Evolutionary conservation across 2,888 invertebrate genomes (phyloP), one percentile per base, ranked within the genome.

Genomic region (Cephus spinipes): DNA sequence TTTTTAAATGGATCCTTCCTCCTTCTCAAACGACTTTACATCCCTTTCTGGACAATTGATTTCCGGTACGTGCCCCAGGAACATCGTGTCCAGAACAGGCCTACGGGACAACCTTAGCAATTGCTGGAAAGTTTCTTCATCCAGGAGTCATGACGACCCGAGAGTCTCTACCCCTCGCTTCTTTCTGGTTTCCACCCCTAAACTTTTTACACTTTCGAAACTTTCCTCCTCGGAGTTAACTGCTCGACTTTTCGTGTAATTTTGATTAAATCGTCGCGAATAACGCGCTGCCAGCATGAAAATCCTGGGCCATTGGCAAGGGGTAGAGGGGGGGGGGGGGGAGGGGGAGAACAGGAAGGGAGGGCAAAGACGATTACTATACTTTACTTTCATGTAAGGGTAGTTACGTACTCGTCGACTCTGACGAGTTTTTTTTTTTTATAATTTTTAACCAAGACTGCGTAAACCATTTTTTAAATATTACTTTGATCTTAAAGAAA

Each of bases 251-350:
- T 68, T 75, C 77, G 32, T 79, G 80, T 81, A 81, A 79, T 81
- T 83, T 83, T 81, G 79, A 83, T 82, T 81, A 81, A 82, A 81
- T 77, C 77, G 76, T 79, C 78, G 6, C 40, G 71, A 80, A 80
- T 79, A 77, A 78, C 73, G 76, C 73, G 76, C 68, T 73, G 40
- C 71, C 40, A 40, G 40, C 40, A 40, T 15, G 40, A 40, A 40
- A 40, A 40, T 15, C 40, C 15, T 40, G 40, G 15, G 15, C 15
- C 15, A 40, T 15, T 15, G 15, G 15, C 15, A 40, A 40, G 40
- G 15, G 36, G 12, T 12, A 40, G 40, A 15, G 15, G 15, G 0
- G 12, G 3, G 12, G 0, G 12, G 4, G 36, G 12, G 12, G 40
- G 1, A n/a, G 1, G 40, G 15, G 36, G 0, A 3, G 36, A 3